A percentile compares a stretch with the other conserved stretches of the same genome.
These are phyloP conservation scores for Aphidius gifuensis DNA, from an alignment of 1,140 invertebrate genomes.

Conservation along the genomic window DNA sequence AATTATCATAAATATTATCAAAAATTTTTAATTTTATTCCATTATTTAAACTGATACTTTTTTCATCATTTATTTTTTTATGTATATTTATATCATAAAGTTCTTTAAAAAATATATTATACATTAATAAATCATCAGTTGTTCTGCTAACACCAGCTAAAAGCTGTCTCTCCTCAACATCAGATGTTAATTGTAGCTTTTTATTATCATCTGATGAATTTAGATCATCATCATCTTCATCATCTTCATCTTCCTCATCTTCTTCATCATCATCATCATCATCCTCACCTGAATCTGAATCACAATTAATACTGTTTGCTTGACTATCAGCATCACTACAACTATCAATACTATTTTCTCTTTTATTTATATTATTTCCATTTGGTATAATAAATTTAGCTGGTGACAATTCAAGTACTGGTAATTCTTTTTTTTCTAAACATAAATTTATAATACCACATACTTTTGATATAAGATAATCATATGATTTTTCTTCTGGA, in stretches of 20 bases:
- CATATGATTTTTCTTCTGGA: conserved; percentile 65
- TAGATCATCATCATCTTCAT: conserved; percentile 10
- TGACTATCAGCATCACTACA: conserved; percentile 47
- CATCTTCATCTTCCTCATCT: conserved; percentile 19
- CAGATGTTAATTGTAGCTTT: conserved; percentile 9
- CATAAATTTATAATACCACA: conserved; percentile 65
- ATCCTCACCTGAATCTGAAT: conserved; percentile 41
- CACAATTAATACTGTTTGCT: conserved; percentile 38
- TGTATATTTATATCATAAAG: conserved; percentile 55
- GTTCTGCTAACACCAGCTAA: conserved; percentile 44
- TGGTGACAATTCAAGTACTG: conserved; percentile 59
- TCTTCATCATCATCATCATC: conserved; percentile 29
- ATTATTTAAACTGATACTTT: too few species aligned
- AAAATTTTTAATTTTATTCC: conserved; percentile 33
- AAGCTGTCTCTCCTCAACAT: conserved; percentile 43
- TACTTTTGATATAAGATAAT: conserved; percentile 61
- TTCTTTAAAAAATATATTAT: conserved; percentile 59
- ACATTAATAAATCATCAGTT: conserved; percentile 52
- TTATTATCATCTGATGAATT: conserved; percentile 21
- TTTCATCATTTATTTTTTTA: not conserved
- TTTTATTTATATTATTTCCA: conserved; percentile 12
- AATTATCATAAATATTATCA: conserved; percentile 24
- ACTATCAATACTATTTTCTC: conserved; percentile 45
- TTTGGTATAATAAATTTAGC: conserved; percentile 33
- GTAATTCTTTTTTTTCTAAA: conserved; percentile 62